Conservation (phyloP, 2,797 vertebrate genomes). For the Notolepis coatsorum region DNA sequence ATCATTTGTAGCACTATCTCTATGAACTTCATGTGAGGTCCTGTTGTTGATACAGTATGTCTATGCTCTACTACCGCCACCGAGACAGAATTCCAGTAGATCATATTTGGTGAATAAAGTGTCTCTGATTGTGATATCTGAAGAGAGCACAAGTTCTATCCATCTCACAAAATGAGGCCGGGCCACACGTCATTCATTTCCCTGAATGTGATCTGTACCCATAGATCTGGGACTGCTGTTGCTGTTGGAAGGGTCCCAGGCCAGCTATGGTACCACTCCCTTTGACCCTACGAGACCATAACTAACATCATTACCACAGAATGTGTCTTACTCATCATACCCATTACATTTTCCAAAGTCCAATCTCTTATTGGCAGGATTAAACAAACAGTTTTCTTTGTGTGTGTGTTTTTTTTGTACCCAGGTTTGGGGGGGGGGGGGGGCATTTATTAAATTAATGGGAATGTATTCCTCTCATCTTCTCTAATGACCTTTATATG, state of each 20-base stretch:
- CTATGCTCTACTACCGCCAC: no score
- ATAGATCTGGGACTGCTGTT: slow-evolving; percentile 1
- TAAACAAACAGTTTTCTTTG: slow-evolving; percentile 20
- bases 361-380: slow-evolving; percentile 43
- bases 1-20: no score
- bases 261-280: slow-evolving; percentile 33
- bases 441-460: slow-evolving; percentile 41
- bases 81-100: no score
- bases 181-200: background rate
- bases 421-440: background rate
- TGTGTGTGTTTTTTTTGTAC: slow-evolving; percentile 30
- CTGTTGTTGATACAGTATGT: no score
- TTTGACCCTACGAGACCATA: slow-evolving; percentile 61
- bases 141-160: no score
- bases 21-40: no score
- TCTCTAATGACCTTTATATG: slow-evolving; percentile 28
- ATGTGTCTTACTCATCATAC: slow-evolving; percentile 61
- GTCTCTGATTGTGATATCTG: no score
- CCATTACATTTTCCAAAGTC: slow-evolving; percentile 28
- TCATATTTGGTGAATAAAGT: no score
- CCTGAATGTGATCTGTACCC: no score
- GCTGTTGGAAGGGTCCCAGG: slow-evolving; percentile 23
- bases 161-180: no score
- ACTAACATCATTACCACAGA: slow-evolving; percentile 74
- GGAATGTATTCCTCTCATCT: slow-evolving; percentile 55